Evolutionary conservation across 2,888 invertebrate genomes (phyloP).

Genomic region (Microdon myrmicae): DNA sequence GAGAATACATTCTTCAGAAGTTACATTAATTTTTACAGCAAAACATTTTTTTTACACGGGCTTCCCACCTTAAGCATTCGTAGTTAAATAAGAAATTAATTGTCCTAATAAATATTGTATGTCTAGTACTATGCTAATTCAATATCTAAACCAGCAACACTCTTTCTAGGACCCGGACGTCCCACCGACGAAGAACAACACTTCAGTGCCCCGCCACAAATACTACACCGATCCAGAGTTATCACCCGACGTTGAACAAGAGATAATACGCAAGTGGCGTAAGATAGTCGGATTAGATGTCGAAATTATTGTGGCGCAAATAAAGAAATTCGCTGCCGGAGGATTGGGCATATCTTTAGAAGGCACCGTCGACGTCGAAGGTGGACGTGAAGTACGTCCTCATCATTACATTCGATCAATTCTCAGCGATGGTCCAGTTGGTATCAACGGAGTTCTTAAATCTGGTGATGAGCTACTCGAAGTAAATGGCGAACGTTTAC

Average conservation of each 20-base stretch:
- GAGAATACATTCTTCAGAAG: no score
- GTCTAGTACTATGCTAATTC: no score
- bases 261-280: conserved; percentile 84
- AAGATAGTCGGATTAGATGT: conserved; percentile 82
- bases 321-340: conserved; percentile 87
- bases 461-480: conserved; percentile 96
- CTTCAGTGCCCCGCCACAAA: conserved; percentile 60
- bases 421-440: conserved; percentile 97
- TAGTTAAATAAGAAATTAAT: no score
- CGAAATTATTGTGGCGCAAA: conserved; percentile 82
- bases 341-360: conserved; percentile 97
- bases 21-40: no score
- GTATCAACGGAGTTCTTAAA: conserved; percentile 85
- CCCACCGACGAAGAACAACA: conserved; percentile 59
- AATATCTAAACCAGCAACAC: no score
- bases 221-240: conserved; percentile 68
- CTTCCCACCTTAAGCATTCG: no score
- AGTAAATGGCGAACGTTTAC: conserved; percentile 88
- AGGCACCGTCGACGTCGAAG: conserved; percentile 98
- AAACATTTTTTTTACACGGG: no score
- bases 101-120: not conserved
- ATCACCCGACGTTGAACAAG: conserved; percentile 79
- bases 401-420: conserved; percentile 99
- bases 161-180: conserved; percentile 52
- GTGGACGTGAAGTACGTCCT: conserved; percentile 95